Base-by-base conservation (phyloP, 1,140 invertebrate species). In the Drosophila biarmipes region DNA sequence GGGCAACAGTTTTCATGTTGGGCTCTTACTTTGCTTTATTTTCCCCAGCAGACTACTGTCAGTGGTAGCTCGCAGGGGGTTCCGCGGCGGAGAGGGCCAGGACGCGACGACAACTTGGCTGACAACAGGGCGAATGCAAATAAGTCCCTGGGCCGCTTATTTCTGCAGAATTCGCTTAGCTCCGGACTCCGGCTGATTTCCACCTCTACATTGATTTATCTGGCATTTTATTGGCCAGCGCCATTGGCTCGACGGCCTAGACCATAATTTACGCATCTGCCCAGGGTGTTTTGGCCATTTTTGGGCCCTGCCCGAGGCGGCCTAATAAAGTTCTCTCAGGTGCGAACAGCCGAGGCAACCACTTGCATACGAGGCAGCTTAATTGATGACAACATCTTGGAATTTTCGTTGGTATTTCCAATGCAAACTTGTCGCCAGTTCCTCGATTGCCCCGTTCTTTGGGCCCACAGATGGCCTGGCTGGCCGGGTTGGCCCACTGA, bases 341-440 rank as follows among this genome's bases (percentile, higher is more conserved):
- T 91, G 90, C 68, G 90, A 90, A 84, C 54, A 72, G 66, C 21
- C 1, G 21, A 21, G n/a, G 37, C 38, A 31, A 48, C 51, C 69
- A 59, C 66, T 72, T 52, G 64, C 66, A 53, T 67, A 35, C 58
- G 64, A 66, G 48, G 61, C 45, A 73, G 46, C 66, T 91, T 91
- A 91, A 91, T 91, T 91, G 90, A 91, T 90, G 90, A 91, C 90
- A 91, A 90, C 78, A 90, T 87, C 74, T 74, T 80, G 90, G 90
- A 91, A 91, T 91, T 91, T 86, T 81, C 59, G 81, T 79, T 86
- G 85, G 90, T 77, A 84, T 90, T 89, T 89, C 73, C 55, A 73
- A 63, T 48, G 68, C 59, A 67, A 53, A 74, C 69, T 67, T 82
- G 84, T 74, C 68, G 27, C 34, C 34, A 61, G 21, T 21, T 43